phyloP scores from a whole-genome alignment of 2,113 vertebrate genomes.

The Mola mola region DNA sequence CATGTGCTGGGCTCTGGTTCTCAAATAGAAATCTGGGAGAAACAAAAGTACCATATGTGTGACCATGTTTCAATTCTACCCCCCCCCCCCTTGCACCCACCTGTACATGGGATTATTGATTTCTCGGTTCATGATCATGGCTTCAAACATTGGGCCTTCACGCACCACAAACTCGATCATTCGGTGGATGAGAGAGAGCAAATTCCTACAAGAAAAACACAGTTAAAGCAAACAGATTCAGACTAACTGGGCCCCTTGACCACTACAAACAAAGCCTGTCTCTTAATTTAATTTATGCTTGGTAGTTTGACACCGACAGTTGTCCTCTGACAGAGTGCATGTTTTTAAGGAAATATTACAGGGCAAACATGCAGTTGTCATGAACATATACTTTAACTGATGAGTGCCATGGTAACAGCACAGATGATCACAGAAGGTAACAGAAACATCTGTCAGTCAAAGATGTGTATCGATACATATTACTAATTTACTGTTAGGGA shows the following conservation, averaged over 20 bases:
- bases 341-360: background rate
- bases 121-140: constrained; percentile 99
- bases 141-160: constrained; percentile 99
- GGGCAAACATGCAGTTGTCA: too few relatives aligned
- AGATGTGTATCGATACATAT: background rate
- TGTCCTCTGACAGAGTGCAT: background rate
- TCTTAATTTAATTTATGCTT: constrained; percentile 48
- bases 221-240: constrained; percentile 99
- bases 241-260: constrained; percentile 72
- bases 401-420: too few relatives aligned
- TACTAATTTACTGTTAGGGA: background rate
- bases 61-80: too few relatives aligned
- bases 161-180: constrained; percentile 99
- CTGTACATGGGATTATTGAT: constrained; percentile 99
- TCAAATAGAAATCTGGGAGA: constrained; percentile 95
- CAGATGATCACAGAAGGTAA: too few relatives aligned
- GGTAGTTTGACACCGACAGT: constrained; percentile 33
- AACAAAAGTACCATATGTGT: background rate
- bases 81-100: too few relatives aligned
- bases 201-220: constrained; percentile 99
- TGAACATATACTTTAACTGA: too few relatives aligned
- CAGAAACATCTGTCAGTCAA: too few relatives aligned
- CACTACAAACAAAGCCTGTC: constrained; percentile 51
- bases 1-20: constrained; percentile 98
- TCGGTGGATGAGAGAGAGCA: constrained; percentile 99